Evolutionary conservation across 1,140 invertebrate genomes (phyloP), one percentile per base, ranked within the genome.

Genomic region (Monochamus saltuarius): DNA sequence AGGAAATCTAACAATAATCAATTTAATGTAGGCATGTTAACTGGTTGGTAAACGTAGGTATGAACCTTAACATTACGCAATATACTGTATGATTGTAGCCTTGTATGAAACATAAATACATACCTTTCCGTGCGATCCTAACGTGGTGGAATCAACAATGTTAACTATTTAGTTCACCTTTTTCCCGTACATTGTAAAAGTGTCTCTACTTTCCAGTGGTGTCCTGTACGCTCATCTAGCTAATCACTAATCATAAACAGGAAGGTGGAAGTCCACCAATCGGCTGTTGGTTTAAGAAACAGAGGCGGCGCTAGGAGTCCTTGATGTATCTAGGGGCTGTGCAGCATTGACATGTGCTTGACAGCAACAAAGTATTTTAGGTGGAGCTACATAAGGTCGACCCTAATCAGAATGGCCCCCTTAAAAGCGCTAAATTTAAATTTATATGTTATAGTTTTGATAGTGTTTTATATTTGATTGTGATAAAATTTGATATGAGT

Each of bases 321-420:
- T 69, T 72, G 73, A 76, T 65, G 70, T 73, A 76, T 76, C 64
- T 71, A 53, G 66, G 73, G 75, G 75, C 68, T 57, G 75, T 64
- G 62, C 73, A 58, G 56, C 60, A 63, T 70, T 73, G 75, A 75
- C 73, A 68, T 65, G 59, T 62, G 46, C 65, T 59, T 71, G 75
- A 76, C 75, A 74, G 69, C 42, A 66, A 76, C 75, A 69, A 76
- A 76, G 72, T 72, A 66, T 62, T 74, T 65, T 62, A 76, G 75
- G 75, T 73, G 75, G 74, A 73, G 75, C 73, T 55, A 46, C 53
- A 51, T 59, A 67, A 66, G 70, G 67, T 68, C 73, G 70, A 68
- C 75, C 75, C 69, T 69, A 71, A 75, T 68, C 70, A 64, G 70
- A 70, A 76, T 76, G 75, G 75, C 73, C 63, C 59, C 74, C 59